phyloP scores from a whole-genome alignment of 2,888 invertebrate species.

The Hydrotaea cyrtoneurina region DNA sequence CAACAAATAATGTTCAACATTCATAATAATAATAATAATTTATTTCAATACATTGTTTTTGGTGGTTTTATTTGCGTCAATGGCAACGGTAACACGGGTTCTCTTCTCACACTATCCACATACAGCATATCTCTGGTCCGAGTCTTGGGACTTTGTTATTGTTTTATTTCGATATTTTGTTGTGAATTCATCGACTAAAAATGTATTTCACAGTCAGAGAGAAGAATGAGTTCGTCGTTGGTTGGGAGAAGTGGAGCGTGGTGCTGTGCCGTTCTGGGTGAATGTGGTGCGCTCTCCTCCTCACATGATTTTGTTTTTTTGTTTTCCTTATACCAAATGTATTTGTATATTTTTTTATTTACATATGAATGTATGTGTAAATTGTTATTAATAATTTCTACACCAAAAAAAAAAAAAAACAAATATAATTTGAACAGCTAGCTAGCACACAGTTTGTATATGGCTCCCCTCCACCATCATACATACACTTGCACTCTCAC shows the following conservation, averaged over 20 bases:
- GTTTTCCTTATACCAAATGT: constrained; percentile 1
- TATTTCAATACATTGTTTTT: too few species aligned
- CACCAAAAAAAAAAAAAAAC: neutral
- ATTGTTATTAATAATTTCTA: constrained; percentile 36
- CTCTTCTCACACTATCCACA: neutral
- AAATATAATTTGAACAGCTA: too few species aligned
- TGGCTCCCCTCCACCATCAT: neutral
- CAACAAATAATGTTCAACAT: neutral
- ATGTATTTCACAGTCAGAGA: constrained; percentile 3
- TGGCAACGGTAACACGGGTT: neutral
- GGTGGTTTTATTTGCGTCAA: constrained; percentile 56
- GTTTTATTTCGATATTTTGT: constrained; percentile 43
- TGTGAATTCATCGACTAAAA: constrained; percentile 29
- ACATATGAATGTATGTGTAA: constrained; percentile 13
- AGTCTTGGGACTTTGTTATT: constrained; percentile 62
- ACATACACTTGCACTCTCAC: constrained; percentile 26
- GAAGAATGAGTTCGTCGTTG: neutral
- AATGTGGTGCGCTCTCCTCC: neutral
- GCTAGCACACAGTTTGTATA: neutral
- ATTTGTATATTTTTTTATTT: neutral
- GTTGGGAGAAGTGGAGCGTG: too few species aligned
- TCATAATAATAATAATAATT: neutral
- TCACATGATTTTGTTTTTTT: too few species aligned
- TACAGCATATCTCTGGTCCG: neutral
- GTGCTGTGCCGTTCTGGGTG: too few species aligned